phyloP scores from a whole-genome alignment of 2,113 vertebrate species.

The Varanus komodoensis region DNA sequence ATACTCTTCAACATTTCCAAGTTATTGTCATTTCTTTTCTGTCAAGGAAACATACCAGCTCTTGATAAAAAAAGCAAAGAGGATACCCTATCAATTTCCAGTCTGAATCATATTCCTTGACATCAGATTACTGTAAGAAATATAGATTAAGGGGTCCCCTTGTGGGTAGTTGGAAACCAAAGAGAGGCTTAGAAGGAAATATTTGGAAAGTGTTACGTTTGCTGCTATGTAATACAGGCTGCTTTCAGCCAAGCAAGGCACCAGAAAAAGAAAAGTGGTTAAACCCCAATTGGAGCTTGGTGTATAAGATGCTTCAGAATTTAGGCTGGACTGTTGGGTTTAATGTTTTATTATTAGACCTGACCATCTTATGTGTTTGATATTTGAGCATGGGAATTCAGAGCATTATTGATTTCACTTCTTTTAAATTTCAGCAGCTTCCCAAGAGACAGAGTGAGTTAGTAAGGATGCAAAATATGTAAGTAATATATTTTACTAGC shows the following conservation, averaged over 20 bases:
- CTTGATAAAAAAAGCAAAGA: accelerated
- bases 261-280: background rate
- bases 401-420: conserved; percentile 73
- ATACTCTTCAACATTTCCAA: background rate
- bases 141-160: background rate
- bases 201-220: accelerated
- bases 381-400: conserved; percentile 51
- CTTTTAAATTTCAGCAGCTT: conserved; percentile 77
- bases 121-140: background rate
- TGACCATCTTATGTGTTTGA: conserved; percentile 49
- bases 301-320: conserved; percentile 20
- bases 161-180: background rate
- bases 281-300: background rate
- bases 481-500: conserved; percentile 71
- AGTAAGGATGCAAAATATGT: conserved; percentile 71
- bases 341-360: conserved; percentile 21
- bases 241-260: background rate
- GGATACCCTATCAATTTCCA: background rate
- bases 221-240: background rate
- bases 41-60: background rate
- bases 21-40: background rate
- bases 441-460: conserved; percentile 74
- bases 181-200: background rate
- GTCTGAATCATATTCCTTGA: background rate
- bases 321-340: background rate